Conservation (phyloP, 1,140 invertebrate genomes). For the Trachymyrmex cornetzi region DNA sequence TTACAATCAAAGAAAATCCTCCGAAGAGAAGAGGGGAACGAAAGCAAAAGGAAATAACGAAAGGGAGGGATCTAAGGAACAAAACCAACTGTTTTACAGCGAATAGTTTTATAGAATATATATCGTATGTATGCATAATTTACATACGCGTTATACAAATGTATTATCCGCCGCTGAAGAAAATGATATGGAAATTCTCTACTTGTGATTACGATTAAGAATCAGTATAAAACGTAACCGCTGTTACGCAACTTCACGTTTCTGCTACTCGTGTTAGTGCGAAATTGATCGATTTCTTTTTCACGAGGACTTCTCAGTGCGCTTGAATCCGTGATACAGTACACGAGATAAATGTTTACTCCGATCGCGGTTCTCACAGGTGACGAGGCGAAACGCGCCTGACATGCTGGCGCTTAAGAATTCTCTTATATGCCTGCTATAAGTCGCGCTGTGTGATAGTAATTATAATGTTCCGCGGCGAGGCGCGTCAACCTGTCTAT, state of each 20-base stretch:
- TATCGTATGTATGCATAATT: not conserved
- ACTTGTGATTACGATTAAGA: conserved; percentile 34
- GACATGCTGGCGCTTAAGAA: conserved; percentile 53
- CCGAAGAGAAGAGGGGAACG: not conserved
- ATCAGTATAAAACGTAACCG: not conserved
- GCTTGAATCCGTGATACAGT: not conserved
- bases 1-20: conserved; percentile 8
- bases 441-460: conserved; percentile 23
- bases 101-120: not conserved
- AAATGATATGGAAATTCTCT: not conserved
- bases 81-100: not conserved
- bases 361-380: conserved; percentile 26
- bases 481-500: conserved; percentile 59
- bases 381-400: conserved; percentile 53
- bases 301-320: conserved; percentile 10
- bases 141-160: not conserved
- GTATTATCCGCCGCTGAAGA: not conserved
- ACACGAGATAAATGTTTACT: conserved; percentile 11
- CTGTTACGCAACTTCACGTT: conserved; percentile 2
- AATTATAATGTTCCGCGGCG: conserved; percentile 65
- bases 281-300: conserved; percentile 26
- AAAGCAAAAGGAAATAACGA: not conserved
- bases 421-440: conserved; percentile 47
- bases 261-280: not conserved
- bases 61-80: not conserved